phyloP scores from a whole-genome alignment of 2,797 vertebrate genomes.

The Sylvilagus floridanus region DNA sequence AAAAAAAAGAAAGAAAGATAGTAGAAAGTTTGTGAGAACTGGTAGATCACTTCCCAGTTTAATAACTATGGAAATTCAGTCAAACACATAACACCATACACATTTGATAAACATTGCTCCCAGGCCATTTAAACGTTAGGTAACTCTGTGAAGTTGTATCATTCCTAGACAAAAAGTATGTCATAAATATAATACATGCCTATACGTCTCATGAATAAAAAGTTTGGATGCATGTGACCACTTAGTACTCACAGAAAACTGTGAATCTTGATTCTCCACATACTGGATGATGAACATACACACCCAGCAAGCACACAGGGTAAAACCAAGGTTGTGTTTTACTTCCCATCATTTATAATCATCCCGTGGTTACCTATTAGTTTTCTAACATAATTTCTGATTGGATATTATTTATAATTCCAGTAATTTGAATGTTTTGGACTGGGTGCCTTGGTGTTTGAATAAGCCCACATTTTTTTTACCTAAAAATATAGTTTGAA shows the following conservation, averaged over 20 bases:
- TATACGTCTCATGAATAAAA: not conserved
- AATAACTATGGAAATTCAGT: not conserved
- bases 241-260: conserved; percentile 6
- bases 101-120: not conserved
- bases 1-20: too few relatives aligned
- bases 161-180: conserved; percentile 30
- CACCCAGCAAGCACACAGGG: not conserved
- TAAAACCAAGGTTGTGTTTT: not conserved
- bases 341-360: not conserved
- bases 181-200: not conserved
- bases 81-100: not conserved
- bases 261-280: not conserved
- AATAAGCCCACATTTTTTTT: not conserved
- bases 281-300: not conserved
- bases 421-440: conserved; percentile 1
- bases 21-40: not conserved
- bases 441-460: not conserved
- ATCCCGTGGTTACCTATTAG: not conserved
- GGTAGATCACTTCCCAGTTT: not conserved
- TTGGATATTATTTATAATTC: conserved; percentile 5
- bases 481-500: not conserved
- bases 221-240: not conserved
- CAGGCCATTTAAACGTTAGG: not conserved
- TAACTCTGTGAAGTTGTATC: conserved; percentile 2
- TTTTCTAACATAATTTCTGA: conserved; percentile 34